phyloP scores from a whole-genome alignment of 1,140 invertebrate genomes.

The Eciton burchellii region DNA sequence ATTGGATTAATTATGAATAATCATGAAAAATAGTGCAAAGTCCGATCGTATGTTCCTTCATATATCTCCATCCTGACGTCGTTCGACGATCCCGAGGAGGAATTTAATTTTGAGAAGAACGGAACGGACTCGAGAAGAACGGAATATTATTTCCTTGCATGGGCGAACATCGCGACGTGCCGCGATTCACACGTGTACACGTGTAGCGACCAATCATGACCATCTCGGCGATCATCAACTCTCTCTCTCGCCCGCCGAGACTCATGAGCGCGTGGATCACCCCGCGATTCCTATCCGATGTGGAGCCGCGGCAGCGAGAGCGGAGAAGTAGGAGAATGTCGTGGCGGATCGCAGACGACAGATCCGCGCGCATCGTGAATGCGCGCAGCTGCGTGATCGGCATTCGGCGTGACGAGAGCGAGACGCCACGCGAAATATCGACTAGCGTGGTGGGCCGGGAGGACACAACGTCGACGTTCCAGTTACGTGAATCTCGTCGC shows the following conservation, averaged over 20 bases:
- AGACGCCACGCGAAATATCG: constrained; percentile 36
- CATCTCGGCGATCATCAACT: too few species aligned
- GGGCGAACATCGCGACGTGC: neutral
- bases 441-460: neutral
- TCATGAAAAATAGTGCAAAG: neutral
- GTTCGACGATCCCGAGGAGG: too few species aligned
- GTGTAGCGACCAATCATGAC: neutral
- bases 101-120: too few species aligned
- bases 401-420: constrained; percentile 26
- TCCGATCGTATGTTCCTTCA: too few species aligned
- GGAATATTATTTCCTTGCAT: too few species aligned
- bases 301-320: neutral
- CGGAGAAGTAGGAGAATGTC: too few species aligned
- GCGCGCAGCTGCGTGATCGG: constrained; percentile 51
- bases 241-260: neutral
- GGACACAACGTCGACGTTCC: constrained; percentile 29
- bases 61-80: too few species aligned
- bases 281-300: neutral
- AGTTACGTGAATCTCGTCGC: constrained; percentile 13
- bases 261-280: neutral
- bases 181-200: neutral
- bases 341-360: constrained; percentile 12
- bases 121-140: too few species aligned
- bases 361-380: constrained; percentile 24
- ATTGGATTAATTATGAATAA: too few species aligned